Evolutionary conservation across 2,888 invertebrate species (phyloP), one percentile per base, ranked within the genome.

Genomic region (Dynastes maya): DNA sequence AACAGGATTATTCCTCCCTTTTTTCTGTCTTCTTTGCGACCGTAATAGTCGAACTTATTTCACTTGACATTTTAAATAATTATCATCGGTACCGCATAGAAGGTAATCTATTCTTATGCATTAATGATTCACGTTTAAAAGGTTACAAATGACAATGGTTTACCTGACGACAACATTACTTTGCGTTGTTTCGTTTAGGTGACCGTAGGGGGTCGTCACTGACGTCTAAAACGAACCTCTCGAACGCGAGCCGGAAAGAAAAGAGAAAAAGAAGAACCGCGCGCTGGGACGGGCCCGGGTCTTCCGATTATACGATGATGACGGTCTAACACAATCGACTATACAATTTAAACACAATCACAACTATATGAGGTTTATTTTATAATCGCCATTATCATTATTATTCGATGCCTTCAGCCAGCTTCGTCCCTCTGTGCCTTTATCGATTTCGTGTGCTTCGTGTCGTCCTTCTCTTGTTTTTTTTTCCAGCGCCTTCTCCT

Each of bases 151-250:
- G 80, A 80, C 80, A 80, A 80, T 78, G 75, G 79, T 78, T 75
- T 64, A 76, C 51, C 76, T 65, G 80, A 80, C 79, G 80, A 80
- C 80, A 80, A 80, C 80, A 80, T 81, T 81, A 81, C 80, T 67
- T 76, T 64, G 76, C 75, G 78, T 81, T 81, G 81, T 81, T 81
- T 81, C 81, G 81, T 81, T 80, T 78, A 77, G 68, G 68, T 16
- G 74, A 49, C 79, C 40, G 75, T 78, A 65, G 81, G 81, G 76
- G 78, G 79, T 40, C 81, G 67, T 76, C 67, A 67, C 76, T 67
- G 67, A 76, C 76, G 65, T 55, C 53, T 13, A 64, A 65, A 64
- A 49, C 76, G 45, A 55, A 55, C 45, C 45, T 45, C 8, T 45
- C 45, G 45, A 45, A 45, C 45, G 45, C 45, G 45, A 45, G 45